Percentiles rank a stretch among this genome's conserved stretches.
Evolutionary conservation across 2,888 invertebrate species (phyloP).

Genomic region (Heliconius ethilla): DNA sequence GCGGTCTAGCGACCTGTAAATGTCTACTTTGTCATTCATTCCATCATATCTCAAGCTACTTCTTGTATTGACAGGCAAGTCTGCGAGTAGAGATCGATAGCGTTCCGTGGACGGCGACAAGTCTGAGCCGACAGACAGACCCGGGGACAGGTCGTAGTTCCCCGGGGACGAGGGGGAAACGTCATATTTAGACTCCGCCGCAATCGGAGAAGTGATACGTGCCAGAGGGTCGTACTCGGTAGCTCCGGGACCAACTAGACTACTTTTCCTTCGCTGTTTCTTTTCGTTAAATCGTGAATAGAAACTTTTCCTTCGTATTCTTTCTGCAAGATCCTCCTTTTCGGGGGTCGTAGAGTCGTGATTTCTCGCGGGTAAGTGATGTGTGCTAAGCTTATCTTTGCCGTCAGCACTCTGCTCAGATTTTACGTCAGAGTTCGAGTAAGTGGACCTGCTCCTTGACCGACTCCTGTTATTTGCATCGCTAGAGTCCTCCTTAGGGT

Average conservation of each 20-base stretch:
- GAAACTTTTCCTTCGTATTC: slow-evolving; percentile 94
- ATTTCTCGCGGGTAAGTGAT: slow-evolving; percentile 67
- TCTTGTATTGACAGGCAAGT: slow-evolving; percentile 63
- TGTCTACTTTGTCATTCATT: slow-evolving; percentile 73
- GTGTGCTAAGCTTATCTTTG: slow-evolving; percentile 62
- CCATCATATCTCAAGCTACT: slow-evolving; percentile 69
- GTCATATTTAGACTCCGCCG: slow-evolving; percentile 65
- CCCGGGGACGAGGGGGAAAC: slow-evolving; percentile 69
- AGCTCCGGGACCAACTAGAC: slow-evolving; percentile 84
- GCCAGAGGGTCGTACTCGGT: slow-evolving; percentile 81
- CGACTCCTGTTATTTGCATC: slow-evolving; percentile 64
- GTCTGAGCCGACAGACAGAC: slow-evolving; percentile 68
- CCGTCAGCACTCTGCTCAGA: slow-evolving; percentile 64
- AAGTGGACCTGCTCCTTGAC: slow-evolving; percentile 72
- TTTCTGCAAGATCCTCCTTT: slow-evolving; percentile 89
- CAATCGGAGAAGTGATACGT: slow-evolving; percentile 66
- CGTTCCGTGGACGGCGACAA: slow-evolving; percentile 74
- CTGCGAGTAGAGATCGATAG: slow-evolving; percentile 69
- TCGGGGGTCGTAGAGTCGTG: slow-evolving; percentile 77
- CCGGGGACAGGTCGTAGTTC: slow-evolving; percentile 72
- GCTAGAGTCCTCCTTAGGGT: slow-evolving; percentile 51
- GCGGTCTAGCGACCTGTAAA: slow-evolving; percentile 76
- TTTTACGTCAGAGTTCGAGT: slow-evolving; percentile 79
- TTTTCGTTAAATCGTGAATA: slow-evolving; percentile 94
- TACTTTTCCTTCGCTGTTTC: slow-evolving; percentile 86